These are phyloP conservation scores for Sphecodes monilicornis DNA, from an alignment of 2,888 invertebrate species.

Conservation along the genomic window DNA sequence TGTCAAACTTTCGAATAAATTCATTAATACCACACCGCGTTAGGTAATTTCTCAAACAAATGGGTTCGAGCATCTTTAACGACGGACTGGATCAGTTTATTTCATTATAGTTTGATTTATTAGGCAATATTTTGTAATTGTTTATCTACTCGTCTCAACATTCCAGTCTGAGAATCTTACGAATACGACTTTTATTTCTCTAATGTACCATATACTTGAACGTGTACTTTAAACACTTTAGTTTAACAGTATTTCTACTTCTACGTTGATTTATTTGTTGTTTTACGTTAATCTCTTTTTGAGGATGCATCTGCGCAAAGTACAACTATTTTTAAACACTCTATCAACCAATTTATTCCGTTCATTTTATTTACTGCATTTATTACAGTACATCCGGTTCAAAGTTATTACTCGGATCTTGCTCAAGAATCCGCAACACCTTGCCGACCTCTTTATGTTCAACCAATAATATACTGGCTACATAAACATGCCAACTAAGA, in stretches of 20 bases:
- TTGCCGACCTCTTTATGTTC: neutral
- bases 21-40: neutral
- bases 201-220: too few species aligned
- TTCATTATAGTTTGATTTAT: neutral
- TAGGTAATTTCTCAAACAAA: neutral
- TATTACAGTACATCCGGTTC: neutral
- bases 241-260: neutral
- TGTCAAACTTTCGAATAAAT: constrained; percentile 1
- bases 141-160: neutral
- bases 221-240: too few species aligned
- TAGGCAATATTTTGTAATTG: neutral
- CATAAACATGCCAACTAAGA: neutral
- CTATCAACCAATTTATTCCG: neutral
- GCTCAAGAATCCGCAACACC: neutral
- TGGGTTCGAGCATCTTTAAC: neutral
- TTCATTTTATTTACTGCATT: neutral
- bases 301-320: neutral
- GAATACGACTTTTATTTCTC: too few species aligned
- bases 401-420: neutral
- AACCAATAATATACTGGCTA: neutral
- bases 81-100: neutral
- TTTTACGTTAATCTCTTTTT: neutral
- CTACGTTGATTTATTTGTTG: neutral
- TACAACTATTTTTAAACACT: neutral
- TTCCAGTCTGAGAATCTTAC: neutral